Evolutionary conservation across 2,797 vertebrate genomes (phyloP), one percentile per base, ranked within the genome.

Genomic region (Sardinella longiceps): DNA sequence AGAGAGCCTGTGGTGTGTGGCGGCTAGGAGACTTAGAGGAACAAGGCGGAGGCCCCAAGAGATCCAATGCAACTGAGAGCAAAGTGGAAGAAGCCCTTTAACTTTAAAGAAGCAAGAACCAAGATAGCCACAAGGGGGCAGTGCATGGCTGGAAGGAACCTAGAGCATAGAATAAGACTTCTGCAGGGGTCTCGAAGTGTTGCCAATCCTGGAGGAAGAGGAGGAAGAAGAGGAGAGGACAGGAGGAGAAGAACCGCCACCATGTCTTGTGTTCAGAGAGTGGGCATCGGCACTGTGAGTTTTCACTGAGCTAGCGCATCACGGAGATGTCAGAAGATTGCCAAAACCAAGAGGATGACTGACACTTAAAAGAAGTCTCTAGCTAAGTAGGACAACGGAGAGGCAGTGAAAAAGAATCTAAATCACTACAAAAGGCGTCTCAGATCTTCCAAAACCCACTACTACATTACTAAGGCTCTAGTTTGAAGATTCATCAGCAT

Each of bases 51-150:
- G 86, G 33, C 86, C 30, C 90, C 89, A 81, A 84, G 88, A 86
- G 81, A 87, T 86, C 70, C 85, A 87, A 91, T 14, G 89, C 85
- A 88, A 85, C 83, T 88, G 91, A 87, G 81, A 25, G 80, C 81
- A 28, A 25, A 85, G 81, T 39, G 80, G 81, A 53, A 43, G 80
- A 5, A 70, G n/a, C 82, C 37, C 63, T n/a, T n/a, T n/a, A 15
- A 70, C 63, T 30, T 77, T 43, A 20, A 77, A 43, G 70, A 77
- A 39, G 70, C 70, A 77, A 77, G 20, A 23, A 77, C 28, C 25
- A 84, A 82, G 33, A 25, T 70, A 18, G 48, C 90, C 94, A 94
- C 90, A 84, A 94, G 93, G 86, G 84, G 1, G 90, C 66, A 9
- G 37, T 83, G 10, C 60, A 70, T 82, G 92, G 87, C 82, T 70